These are phyloP conservation scores for Bagarius yarrelli DNA, from an alignment of 2,113 vertebrate species.

Conservation along the genomic window DNA sequence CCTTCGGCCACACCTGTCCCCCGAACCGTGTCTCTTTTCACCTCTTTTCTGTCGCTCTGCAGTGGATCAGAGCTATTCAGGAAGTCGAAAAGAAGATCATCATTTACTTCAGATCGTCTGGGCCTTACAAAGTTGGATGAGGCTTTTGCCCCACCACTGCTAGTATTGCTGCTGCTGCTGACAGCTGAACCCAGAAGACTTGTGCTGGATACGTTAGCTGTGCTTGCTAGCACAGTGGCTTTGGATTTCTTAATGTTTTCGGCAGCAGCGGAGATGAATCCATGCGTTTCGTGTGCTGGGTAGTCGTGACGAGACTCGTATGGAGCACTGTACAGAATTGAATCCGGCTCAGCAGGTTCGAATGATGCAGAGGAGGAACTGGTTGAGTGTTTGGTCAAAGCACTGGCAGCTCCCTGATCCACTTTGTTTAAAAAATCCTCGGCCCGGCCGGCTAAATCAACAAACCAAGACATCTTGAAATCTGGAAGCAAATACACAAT, in stretches of 20 bases:
- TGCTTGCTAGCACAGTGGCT: conserved; percentile 77
- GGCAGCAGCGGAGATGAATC: conserved; percentile 84
- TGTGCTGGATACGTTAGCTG: conserved; percentile 71
- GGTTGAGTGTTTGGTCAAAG: conserved; percentile 72
- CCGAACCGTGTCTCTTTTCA: conserved; percentile 76
- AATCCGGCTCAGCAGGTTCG: conserved; percentile 57
- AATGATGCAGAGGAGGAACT: conserved; percentile 54
- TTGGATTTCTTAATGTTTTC: conserved; percentile 85
- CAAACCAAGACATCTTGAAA: conserved; percentile 90
- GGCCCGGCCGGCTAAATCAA: conserved; percentile 89
- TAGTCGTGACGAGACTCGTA: conserved; percentile 64
- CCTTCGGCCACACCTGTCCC: conserved; percentile 47
- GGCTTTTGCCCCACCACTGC: conserved; percentile 64
- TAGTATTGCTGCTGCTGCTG: not conserved
- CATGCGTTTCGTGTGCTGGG: conserved; percentile 58
- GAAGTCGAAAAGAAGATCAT: conserved; percentile 95
- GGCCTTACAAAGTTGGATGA: conserved; percentile 86
- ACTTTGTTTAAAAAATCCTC: conserved; percentile 94
- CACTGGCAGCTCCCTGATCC: conserved; percentile 92
- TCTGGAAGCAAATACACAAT: not conserved
- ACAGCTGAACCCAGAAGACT: conserved; percentile 56
- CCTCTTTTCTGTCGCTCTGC: conserved; percentile 74
- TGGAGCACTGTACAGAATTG: conserved; percentile 51
- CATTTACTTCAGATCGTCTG: conserved; percentile 89
- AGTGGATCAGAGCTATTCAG: conserved; percentile 92